Percentiles rank a stretch among this genome's conserved stretches.
Conservation (phyloP, 2,888 invertebrate genomes). For the Tigriopus californicus region DNA sequence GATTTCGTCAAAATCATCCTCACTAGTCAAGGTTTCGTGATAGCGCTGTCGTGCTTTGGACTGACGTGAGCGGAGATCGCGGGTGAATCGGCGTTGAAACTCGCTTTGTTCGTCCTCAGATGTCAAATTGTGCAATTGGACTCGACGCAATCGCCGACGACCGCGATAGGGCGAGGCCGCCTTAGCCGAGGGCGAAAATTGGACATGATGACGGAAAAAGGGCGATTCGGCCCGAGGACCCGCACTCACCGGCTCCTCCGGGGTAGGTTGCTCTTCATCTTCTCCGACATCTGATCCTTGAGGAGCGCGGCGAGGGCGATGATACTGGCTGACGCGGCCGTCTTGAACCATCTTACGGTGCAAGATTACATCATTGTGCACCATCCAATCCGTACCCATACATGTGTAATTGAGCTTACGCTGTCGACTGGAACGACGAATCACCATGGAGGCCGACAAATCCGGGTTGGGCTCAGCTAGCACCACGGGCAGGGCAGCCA, state of each 20-base stretch:
- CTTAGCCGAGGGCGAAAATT: neutral
- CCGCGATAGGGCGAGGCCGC: neutral
- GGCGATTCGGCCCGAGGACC: neutral
- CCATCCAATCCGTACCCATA: neutral
- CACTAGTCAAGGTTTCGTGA: too few relatives aligned
- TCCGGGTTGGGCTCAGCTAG: too few relatives aligned
- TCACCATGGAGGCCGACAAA: neutral
- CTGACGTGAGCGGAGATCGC: slow-evolving; percentile 4
- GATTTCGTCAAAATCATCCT: too few relatives aligned
- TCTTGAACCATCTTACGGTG: neutral
- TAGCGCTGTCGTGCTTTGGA: too few relatives aligned
- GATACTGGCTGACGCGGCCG: too few relatives aligned
- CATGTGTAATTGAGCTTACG: neutral
- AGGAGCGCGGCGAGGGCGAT: too few relatives aligned
- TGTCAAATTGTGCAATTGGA: neutral
- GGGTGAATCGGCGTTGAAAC: slow-evolving; percentile 7
- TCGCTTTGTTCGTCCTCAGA: slow-evolving; percentile 13
- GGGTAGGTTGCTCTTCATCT: too few relatives aligned
- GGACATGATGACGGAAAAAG: neutral
- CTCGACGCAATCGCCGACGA: neutral
- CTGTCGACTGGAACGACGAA: neutral
- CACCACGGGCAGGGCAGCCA: too few relatives aligned
- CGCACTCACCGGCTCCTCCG: too few relatives aligned
- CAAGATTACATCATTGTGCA: neutral
- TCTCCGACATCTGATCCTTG: too few relatives aligned